phyloP scores from a whole-genome alignment of 2,113 vertebrate species.

The Malurus melanocephalus region DNA sequence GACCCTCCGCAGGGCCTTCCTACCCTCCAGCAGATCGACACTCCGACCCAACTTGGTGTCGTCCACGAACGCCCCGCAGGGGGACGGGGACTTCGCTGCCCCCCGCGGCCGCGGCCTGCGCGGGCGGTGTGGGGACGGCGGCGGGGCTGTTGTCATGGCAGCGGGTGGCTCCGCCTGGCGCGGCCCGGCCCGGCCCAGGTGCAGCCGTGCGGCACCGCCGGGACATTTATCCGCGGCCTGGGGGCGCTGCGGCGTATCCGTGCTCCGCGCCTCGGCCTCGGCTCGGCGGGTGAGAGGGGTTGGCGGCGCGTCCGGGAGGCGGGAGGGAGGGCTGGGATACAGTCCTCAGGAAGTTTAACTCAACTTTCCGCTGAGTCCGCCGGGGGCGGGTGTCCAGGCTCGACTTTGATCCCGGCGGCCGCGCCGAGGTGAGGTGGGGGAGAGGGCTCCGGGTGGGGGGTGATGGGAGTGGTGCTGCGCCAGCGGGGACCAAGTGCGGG shows the following conservation, averaged over 20 bases:
- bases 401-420: background rate
- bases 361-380: conserved; percentile 23
- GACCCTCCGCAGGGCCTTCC: background rate
- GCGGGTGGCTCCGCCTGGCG: background rate
- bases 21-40: background rate
- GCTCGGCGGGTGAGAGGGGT: background rate
- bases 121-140: background rate
- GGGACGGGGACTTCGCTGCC: accelerated
- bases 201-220: background rate
- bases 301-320: background rate
- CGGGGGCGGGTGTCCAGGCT: background rate
- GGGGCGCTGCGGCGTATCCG: accelerated
- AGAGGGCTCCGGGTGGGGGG: background rate
- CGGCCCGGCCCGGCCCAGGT: background rate
- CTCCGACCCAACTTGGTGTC: accelerated
- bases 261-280: accelerated
- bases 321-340: background rate
- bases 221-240: background rate
- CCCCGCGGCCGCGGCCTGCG: background rate
- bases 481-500: accelerated
- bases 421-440: background rate
- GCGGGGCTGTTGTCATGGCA: background rate
- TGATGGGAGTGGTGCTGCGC: too few species aligned
- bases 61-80: too few species aligned
- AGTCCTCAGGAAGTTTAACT: conserved; percentile 31